phyloP scores from a whole-genome alignment of 2,113 vertebrate species.

The Hyla sarda region DNA sequence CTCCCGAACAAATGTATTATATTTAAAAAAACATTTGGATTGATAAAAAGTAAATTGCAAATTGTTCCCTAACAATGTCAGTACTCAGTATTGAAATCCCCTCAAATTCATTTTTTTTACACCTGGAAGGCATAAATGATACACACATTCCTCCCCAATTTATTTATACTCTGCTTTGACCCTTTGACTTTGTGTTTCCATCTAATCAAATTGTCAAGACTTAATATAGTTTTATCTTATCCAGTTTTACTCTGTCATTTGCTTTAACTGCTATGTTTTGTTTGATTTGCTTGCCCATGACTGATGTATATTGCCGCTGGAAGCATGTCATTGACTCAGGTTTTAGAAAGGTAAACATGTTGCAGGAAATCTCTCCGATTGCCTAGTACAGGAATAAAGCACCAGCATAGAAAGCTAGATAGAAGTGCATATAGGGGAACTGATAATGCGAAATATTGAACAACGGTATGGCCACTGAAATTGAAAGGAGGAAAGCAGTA shows the following conservation, averaged over 20 bases:
- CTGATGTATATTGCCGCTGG: slow-evolving; percentile 3
- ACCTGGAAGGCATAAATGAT: no score
- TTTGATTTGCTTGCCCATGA: neutral
- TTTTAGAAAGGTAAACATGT: neutral
- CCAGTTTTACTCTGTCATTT: slow-evolving; percentile 10
- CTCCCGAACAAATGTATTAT: no score
- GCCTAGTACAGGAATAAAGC: neutral
- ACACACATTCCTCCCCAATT: no score
- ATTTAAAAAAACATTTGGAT: no score
- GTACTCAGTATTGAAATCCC: no score
- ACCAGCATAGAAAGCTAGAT: neutral
- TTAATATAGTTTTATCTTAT: slow-evolving; percentile 20
- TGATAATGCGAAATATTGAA: neutral
- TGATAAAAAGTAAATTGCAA: no score
- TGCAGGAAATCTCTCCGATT: slow-evolving; percentile 4
- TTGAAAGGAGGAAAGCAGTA: neutral
- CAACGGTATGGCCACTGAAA: neutral
- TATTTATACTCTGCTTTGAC: neutral
- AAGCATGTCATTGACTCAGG: slow-evolving; percentile 14
- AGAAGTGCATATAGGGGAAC: neutral
- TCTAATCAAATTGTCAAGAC: neutral
- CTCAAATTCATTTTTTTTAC: no score
- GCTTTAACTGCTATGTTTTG: slow-evolving; percentile 13
- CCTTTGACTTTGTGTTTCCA: neutral
- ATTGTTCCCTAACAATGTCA: no score